Base-by-base conservation (phyloP, 1,140 invertebrate species). In the Tachypleus tridentatus region DNA sequence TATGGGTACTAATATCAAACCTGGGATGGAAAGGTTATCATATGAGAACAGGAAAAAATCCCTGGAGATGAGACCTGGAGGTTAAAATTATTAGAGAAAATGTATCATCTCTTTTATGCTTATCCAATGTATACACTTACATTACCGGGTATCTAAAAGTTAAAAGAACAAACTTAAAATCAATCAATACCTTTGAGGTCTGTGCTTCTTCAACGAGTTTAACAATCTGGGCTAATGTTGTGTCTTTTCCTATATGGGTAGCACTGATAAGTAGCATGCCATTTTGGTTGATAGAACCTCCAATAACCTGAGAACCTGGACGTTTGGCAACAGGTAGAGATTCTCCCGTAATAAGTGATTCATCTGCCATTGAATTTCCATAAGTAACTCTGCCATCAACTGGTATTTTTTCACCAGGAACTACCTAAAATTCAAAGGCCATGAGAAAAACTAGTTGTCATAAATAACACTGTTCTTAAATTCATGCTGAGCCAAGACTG, bases 281-380 rank as follows among this genome's bases (percentile, higher is more conserved):
- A 76, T 93, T 89, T 75, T 97, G 89, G 80, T 99, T 99, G 9
- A 99, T 91, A 4, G 93, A 95, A 4, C 97, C 97, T 29, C 97
- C 94, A 65, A 98, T 97, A 3, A 99, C 91, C 5, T 88, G 78
- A 29, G 85, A 86, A 5, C 86, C 91, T 73, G 83, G 82, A 66
- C 84, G 86, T 77, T 99, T 99, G 0, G 84, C 78, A 0, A 99
- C 95, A 1, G 97, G 96, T 91, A 99, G 94, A 11, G 92, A 94
- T 76, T 99, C 97, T 3, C 97, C 97, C 0, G 97, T 99, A 67
- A 99, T 98, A 3, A 99, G 81, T 53, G 92, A 95, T 77, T 99
- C 97, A 77, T 99, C 97, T 76, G 93, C 97, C 7, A 87, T 88
- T 4, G 92, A 96, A 70, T 86, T 84, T 0, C 97, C 97, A 67